Conservation (phyloP, 2,888 invertebrate genomes). For the Papilio elwesi region DNA sequence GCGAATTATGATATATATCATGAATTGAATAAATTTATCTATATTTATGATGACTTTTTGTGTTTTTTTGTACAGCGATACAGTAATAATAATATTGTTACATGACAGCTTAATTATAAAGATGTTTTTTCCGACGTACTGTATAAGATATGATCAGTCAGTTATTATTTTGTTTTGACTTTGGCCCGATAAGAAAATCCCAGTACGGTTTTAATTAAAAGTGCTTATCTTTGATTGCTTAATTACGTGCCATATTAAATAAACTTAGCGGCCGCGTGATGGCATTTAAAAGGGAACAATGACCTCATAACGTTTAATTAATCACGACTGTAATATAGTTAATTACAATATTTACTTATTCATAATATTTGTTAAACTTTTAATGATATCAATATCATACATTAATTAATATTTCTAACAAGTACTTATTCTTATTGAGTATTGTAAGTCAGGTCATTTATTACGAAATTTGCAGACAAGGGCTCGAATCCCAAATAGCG, state of each 20-base stretch:
- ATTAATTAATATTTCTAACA: neutral
- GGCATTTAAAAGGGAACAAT: slow-evolving; percentile 12
- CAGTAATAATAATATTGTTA: neutral
- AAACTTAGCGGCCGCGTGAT: slow-evolving; percentile 17
- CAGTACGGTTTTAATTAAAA: slow-evolving; percentile 22
- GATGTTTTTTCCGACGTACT: neutral
- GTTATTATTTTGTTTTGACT: slow-evolving; percentile 12
- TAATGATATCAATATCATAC: slow-evolving; percentile 5
- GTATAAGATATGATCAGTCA: neutral
- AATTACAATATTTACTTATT: slow-evolving; percentile 22
- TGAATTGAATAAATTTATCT: no score
- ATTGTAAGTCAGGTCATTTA: neutral
- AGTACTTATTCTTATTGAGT: neutral
- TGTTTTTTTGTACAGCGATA: neutral
- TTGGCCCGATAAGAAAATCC: slow-evolving; percentile 14
- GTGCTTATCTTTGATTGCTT: slow-evolving; percentile 11
- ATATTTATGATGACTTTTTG: no score
- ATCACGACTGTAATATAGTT: slow-evolving; percentile 4
- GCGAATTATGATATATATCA: no score
- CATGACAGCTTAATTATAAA: neutral
- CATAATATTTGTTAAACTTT: neutral
- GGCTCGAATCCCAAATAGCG: no score
- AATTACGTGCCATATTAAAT: slow-evolving; percentile 24
- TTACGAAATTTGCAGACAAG: no score
- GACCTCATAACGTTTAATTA: slow-evolving; percentile 22